Percentiles rank a stretch among this genome's conserved stretches.
Evolutionary conservation across 1,140 invertebrate genomes (phyloP).

Genomic region (Euwallacea fornicatus): DNA sequence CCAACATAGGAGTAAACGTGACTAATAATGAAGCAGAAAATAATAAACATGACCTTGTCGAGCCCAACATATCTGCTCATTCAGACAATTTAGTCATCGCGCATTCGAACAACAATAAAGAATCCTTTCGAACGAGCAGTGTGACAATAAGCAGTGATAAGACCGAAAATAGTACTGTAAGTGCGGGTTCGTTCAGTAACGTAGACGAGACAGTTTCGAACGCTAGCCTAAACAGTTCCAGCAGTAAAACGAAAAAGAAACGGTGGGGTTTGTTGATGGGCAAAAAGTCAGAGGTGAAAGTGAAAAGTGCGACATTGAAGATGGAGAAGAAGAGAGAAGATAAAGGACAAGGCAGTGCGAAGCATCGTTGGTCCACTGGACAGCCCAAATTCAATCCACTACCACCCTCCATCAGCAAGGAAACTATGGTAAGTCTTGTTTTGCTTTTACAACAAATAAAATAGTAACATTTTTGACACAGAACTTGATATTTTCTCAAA

Average conservation of each 20-base stretch:
- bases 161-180: slow-evolving; percentile 11
- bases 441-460: neutral
- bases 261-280: slow-evolving; percentile 65
- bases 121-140: slow-evolving; percentile 18
- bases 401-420: slow-evolving; percentile 72
- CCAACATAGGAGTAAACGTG: slow-evolving; percentile 20
- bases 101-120: slow-evolving; percentile 11
- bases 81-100: neutral
- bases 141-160: slow-evolving; percentile 3
- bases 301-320: slow-evolving; percentile 65
- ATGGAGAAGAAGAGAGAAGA: slow-evolving; percentile 58
- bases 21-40: neutral
- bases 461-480: no score
- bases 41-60: neutral
- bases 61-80: neutral
- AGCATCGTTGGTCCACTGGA: slow-evolving; percentile 68
- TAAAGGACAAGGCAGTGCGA: slow-evolving; percentile 55
- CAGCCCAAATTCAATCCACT: slow-evolving; percentile 67
- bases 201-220: slow-evolving; percentile 20
- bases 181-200: slow-evolving; percentile 22
- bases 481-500: no score
- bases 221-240: slow-evolving; percentile 34
- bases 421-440: slow-evolving; percentile 66
- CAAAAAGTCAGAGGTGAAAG: slow-evolving; percentile 58
- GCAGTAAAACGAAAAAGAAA: slow-evolving; percentile 63